These are phyloP conservation scores for Triplophysa rosa DNA, from an alignment of 2,113 vertebrate genomes.

Conservation along the genomic window DNA sequence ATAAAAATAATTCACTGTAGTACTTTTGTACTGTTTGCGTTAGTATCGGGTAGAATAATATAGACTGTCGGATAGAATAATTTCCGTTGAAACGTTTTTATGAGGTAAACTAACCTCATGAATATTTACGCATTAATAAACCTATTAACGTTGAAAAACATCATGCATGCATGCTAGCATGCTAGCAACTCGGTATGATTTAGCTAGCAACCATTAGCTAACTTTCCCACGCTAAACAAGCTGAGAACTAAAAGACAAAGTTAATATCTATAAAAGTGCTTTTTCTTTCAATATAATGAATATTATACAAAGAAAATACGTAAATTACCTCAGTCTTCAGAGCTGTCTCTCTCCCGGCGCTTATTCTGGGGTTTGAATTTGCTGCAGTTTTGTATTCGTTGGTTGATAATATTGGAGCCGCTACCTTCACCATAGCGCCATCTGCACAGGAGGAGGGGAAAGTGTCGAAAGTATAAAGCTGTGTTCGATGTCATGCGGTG, in stretches of 20 bases:
- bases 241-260: too few relatives aligned
- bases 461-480: too few relatives aligned
- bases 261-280: too few relatives aligned
- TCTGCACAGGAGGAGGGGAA: neutral
- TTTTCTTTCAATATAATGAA: neutral
- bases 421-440: constrained; percentile 16
- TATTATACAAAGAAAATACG: neutral
- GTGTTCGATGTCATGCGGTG: too few relatives aligned
- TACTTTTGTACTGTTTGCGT: too few relatives aligned
- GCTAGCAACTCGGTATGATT: neutral
- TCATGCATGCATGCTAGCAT: neutral
- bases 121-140: neutral
- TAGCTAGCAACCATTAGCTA: constrained; percentile 16
- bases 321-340: neutral
- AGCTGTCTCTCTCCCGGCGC: neutral
- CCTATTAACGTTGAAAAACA: too few relatives aligned
- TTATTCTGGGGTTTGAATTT: constrained; percentile 9
- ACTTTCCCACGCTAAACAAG: neutral
- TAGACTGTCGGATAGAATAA: too few relatives aligned
- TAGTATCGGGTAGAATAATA: too few relatives aligned
- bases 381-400: constrained; percentile 22
- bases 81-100: neutral
- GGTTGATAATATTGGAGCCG: neutral
- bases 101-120: too few relatives aligned
- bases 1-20: too few relatives aligned